Evolutionary conservation across 2,113 vertebrate species (phyloP).

Genomic region (Poeciliopsis prolifica): DNA sequence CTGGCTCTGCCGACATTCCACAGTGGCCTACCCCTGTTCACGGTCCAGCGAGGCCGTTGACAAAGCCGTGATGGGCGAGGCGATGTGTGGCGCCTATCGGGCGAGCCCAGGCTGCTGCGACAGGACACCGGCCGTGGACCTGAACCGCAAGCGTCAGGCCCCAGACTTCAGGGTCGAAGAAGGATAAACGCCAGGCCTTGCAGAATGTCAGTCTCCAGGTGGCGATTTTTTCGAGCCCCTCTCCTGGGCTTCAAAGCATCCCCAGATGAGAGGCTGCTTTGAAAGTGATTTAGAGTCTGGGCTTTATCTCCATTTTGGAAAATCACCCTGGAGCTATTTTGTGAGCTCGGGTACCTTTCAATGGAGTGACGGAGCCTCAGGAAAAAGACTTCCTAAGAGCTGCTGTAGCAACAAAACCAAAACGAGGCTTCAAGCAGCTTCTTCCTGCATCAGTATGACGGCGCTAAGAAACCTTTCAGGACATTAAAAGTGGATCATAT

Average conservation of each 20-base stretch:
- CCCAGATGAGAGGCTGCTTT: conserved; percentile 66
- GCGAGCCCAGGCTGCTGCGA: conserved; percentile 42
- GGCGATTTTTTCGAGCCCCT: conserved; percentile 40
- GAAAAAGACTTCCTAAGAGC: conserved; percentile 67
- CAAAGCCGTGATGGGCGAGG: conserved; percentile 63
- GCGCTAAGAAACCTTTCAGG: conserved; percentile 55
- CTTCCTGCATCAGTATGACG: conserved; percentile 26
- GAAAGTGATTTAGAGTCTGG: conserved; percentile 73
- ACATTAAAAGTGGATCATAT: conserved; percentile 66
- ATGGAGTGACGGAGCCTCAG: conserved; percentile 66
- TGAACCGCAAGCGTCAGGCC: conserved; percentile 32
- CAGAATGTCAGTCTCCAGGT: conserved; percentile 48
- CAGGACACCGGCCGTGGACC: conserved; percentile 19
- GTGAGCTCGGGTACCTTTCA: conserved; percentile 75
- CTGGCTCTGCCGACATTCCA: conserved; percentile 68
- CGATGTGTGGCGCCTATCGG: conserved; percentile 68
- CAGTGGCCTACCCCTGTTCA: conserved; percentile 72
- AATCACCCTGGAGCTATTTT: conserved; percentile 75
- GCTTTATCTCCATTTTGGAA: conserved; percentile 73
- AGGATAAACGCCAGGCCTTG: conserved; percentile 21
- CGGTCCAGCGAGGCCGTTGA: conserved; percentile 75
- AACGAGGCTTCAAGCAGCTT: conserved; percentile 47
- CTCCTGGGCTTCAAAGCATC: conserved; percentile 71
- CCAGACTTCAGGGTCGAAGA: conserved; percentile 23
- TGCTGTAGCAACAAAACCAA: conserved; percentile 46